A percentile compares a stretch with the other conserved stretches of the same genome.
Conservation (phyloP, 2,113 vertebrate species). For the Aphyosemion australe region DNA sequence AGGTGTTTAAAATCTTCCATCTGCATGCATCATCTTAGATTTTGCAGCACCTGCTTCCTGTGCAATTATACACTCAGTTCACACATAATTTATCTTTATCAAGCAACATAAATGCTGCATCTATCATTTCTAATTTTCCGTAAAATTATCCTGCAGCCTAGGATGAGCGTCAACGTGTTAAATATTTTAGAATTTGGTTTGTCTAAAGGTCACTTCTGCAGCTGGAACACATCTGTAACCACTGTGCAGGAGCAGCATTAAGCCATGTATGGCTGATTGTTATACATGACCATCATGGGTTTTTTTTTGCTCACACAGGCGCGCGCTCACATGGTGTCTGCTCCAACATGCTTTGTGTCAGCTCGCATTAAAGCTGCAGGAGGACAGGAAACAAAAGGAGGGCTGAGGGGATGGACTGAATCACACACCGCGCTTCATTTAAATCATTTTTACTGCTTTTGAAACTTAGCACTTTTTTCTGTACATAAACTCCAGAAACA, state of each 20-base stretch:
- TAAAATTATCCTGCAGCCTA: no score
- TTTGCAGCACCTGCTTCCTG: constrained; percentile 73
- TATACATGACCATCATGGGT: constrained; percentile 49
- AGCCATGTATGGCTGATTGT: constrained; percentile 14
- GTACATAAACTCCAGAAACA: constrained; percentile 92
- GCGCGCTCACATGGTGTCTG: constrained; percentile 45
- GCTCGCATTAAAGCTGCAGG: constrained; percentile 55
- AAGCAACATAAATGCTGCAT: not conserved
- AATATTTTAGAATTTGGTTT: no score
- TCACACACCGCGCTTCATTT: constrained; percentile 78
- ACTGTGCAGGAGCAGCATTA: constrained; percentile 35
- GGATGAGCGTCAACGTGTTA: no score
- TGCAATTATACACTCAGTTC: constrained; percentile 76
- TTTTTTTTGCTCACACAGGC: constrained; percentile 17
- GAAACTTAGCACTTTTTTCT: constrained; percentile 90
- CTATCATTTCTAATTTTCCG: no score
- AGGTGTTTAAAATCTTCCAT: no score
- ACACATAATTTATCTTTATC: constrained; percentile 39
- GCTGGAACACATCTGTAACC: constrained; percentile 59
- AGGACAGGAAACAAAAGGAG: constrained; percentile 3
- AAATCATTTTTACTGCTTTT: constrained; percentile 97
- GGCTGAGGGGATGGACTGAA: constrained; percentile 27
- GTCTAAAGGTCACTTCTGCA: constrained; percentile 10
- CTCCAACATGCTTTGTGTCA: constrained; percentile 65
- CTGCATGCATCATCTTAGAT: constrained; percentile 14